Evolutionary conservation across 2,113 vertebrate species (phyloP).

Genomic region (Mustela lutreola): DNA sequence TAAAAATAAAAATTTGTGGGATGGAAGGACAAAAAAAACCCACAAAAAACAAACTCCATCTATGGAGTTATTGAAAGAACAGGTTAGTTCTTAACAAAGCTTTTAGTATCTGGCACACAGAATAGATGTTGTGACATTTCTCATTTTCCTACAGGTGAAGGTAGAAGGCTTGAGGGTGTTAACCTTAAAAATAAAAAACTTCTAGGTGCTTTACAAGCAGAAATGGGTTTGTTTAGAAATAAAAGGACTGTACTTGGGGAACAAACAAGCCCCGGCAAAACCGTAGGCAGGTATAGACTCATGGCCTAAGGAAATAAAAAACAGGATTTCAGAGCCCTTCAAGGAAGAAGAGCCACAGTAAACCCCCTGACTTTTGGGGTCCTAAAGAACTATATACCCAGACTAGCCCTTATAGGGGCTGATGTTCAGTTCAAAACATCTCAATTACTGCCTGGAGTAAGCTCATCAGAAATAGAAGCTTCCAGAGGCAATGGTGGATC

Average conservation of each 20-base stretch:
- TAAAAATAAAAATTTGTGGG: neutral
- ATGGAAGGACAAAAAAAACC: neutral
- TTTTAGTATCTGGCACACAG: neutral
- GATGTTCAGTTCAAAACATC: neutral
- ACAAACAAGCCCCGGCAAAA: neutral
- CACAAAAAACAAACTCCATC: neutral
- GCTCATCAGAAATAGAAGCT: neutral
- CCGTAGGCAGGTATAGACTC: neutral
- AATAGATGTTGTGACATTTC: neutral
- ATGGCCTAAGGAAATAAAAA: neutral
- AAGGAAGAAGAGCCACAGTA: neutral
- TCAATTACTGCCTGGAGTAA: neutral
- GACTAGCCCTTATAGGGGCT: neutral
- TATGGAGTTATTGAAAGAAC: neutral
- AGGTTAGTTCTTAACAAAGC: neutral
- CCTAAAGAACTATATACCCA: neutral
- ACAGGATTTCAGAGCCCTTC: neutral
- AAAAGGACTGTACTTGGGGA: neutral
- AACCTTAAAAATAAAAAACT: neutral
- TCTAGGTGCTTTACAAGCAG: neutral
- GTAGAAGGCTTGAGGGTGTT: neutral
- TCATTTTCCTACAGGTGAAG: neutral
- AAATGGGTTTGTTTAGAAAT: neutral
- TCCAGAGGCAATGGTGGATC: constrained; percentile 15
- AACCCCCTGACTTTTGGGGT: neutral